These are phyloP conservation scores for Synanthedon andrenaeformis DNA, from an alignment of 2,888 invertebrate species.

Conservation along the genomic window DNA sequence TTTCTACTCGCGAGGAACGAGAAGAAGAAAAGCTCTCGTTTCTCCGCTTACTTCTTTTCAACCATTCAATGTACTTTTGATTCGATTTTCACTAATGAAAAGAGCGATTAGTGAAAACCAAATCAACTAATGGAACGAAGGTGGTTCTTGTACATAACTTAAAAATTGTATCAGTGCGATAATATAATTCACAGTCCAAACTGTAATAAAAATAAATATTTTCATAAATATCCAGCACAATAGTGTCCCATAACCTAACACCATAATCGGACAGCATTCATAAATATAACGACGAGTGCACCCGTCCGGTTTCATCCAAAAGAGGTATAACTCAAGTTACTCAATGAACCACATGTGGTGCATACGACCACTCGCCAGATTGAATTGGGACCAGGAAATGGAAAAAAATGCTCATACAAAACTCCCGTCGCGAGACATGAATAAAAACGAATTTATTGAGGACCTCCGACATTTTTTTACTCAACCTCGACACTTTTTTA, in stretches of 20 bases:
- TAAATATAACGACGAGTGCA: conserved; percentile 8
- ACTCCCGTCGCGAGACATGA: conserved; percentile 35
- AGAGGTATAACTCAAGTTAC: conserved; percentile 55
- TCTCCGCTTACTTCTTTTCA: too few relatives aligned
- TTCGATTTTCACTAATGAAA: too few relatives aligned
- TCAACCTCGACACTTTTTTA: too few relatives aligned
- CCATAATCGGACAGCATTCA: conserved; percentile 22
- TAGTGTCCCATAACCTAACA: conserved; percentile 9
- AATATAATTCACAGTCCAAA: too few relatives aligned
- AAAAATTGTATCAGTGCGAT: too few relatives aligned
- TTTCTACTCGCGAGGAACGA: too few relatives aligned
- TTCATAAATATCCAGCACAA: neutral
- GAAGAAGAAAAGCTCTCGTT: too few relatives aligned
- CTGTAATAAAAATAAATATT: neutral
- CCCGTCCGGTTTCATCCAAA: conserved; percentile 33
- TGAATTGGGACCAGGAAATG: conserved; percentile 41
- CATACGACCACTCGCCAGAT: conserved; percentile 30
- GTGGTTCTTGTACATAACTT: too few relatives aligned
- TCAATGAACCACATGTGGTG: conserved; percentile 57
- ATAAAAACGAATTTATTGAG: neutral
- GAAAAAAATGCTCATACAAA: conserved; percentile 33
- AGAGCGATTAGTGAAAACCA: too few relatives aligned
- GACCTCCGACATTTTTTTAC: too few relatives aligned
- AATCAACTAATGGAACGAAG: too few relatives aligned
- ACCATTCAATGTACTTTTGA: too few relatives aligned